Evolutionary conservation across 2,113 vertebrate genomes (phyloP).

Genomic region (Picathartes gymnocephalus): DNA sequence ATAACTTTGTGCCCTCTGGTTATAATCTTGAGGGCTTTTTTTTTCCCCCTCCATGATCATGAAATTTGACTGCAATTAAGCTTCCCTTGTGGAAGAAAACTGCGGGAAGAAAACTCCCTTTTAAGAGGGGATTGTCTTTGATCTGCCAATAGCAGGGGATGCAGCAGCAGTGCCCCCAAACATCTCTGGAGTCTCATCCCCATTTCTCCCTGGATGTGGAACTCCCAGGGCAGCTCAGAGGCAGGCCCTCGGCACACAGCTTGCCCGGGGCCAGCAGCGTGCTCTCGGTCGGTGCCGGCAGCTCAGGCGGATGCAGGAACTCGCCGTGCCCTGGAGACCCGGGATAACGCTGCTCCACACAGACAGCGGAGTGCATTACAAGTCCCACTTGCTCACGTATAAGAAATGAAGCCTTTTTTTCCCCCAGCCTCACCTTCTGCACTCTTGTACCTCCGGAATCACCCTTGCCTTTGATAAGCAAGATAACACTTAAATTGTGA

Average conservation of each 20-base stretch:
- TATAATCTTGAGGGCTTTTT: background rate
- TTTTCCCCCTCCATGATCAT: background rate
- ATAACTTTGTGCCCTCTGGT: fast-evolving
- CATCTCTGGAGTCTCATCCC: fast-evolving
- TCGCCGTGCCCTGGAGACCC: background rate
- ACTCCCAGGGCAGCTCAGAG: no score
- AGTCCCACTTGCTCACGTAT: background rate
- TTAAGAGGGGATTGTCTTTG: fast-evolving
- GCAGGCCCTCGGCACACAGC: background rate
- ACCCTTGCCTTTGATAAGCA: background rate
- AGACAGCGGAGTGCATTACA: background rate
- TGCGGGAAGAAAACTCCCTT: background rate
- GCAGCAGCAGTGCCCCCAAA: no score
- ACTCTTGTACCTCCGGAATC: background rate
- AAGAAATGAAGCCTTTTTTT: background rate
- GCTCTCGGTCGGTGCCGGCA: background rate
- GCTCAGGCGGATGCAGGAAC: background rate
- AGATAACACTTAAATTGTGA: background rate
- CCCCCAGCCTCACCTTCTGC: background rate
- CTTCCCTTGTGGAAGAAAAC: background rate
- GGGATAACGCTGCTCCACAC: background rate
- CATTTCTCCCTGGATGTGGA: background rate
- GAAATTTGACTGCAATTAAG: background rate
- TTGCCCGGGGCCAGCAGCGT: background rate
- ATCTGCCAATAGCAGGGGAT: no score